Base-by-base conservation (phyloP, 1,140 invertebrate genomes). In the Drosophila mojavensis region DNA sequence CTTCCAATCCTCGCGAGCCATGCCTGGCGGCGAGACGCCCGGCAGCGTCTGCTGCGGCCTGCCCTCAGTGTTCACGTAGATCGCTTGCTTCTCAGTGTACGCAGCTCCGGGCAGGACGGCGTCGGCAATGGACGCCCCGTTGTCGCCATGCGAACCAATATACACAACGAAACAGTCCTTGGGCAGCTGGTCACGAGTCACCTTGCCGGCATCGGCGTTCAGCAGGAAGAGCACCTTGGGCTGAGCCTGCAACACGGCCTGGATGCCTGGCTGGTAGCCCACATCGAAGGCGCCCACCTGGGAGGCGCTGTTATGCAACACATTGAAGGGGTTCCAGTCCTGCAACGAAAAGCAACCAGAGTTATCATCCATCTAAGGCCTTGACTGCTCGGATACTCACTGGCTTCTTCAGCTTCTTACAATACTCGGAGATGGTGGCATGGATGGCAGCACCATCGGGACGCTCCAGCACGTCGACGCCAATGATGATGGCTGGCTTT, bases 1-100 rank as follows among this genome's bases (percentile, higher is more conserved):
- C 94, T 99, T 99, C 99, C 99, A 99, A 93, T 99, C 99, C 78
- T 98, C 97, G 65, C 98, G 94, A 1, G 98, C 98, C 93, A 97
- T 94, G 69, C 98, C 98, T 13, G 98, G 98, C 47, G 98, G 97
- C 26, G 96, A 95, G n/a, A 99, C 95, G 13, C 98, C 98, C 4
- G 95, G 94, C 47, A 96, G 93, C 2, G 98, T 98, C 94, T 98
- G 96, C 93, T 99, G 99, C n/a, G 98, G 95, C 62, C 99, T 94
- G 9, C 99, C 99, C 94, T 99, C 99, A 0, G 97, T 99, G 93
- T 99, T 99, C 0, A 99, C 98, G 93, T 98, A 99, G 13, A 96
- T 99, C 7, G 94, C 98, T 92, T 98, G 96, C 93, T 99, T 99
- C 94, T 99, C 99, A 2, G 99, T 99, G 92, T 99, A 99, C 0